Percentiles rank a stretch among this genome's conserved stretches.
Evolutionary conservation across 2,797 vertebrate genomes (phyloP).

Genomic region (Protonibea diacanthus): DNA sequence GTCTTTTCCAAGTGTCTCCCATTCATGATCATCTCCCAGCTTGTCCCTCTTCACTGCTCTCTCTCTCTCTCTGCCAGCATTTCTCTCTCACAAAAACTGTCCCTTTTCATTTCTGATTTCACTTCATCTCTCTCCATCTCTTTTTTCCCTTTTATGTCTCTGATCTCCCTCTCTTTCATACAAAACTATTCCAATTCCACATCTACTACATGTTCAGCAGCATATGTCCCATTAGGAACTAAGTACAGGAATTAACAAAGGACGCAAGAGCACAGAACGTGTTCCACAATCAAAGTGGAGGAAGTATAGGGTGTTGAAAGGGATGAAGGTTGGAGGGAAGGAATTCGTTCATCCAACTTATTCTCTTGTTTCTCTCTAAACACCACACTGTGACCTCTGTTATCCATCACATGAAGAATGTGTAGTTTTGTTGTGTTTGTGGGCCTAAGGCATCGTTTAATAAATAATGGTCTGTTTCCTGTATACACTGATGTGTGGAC

Average conservation of each 20-base stretch:
- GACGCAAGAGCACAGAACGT: conserved; percentile 40
- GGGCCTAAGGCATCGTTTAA: neutral
- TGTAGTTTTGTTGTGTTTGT: neutral
- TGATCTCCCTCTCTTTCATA: conserved; percentile 13
- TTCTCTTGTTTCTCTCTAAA: conserved; percentile 23
- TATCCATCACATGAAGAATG: neutral
- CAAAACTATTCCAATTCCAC: conserved; percentile 61
- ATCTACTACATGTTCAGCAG: conserved; percentile 54
- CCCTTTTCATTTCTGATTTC: conserved; percentile 28
- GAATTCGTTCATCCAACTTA: conserved; percentile 20
- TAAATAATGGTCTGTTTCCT: neutral
- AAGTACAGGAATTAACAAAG: conserved; percentile 57
- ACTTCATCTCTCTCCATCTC: conserved; percentile 15
- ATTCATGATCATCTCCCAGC: conserved; percentile 34
- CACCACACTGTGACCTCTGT: neutral
- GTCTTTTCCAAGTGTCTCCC: conserved; percentile 5
- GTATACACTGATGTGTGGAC: neutral
- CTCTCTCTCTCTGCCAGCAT: neutral
- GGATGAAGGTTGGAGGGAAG: neutral
- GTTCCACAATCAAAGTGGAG: conserved; percentile 6
- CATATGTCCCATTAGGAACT: conserved; percentile 57
- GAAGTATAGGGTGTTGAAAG: neutral
- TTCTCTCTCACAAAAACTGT: conserved; percentile 3
- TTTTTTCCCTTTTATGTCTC: neutral
- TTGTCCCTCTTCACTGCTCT: conserved; percentile 37